These are phyloP conservation scores for Paradoxurus hermaphroditus DNA, from an alignment of 2,113 vertebrate species.

Conservation along the genomic window DNA sequence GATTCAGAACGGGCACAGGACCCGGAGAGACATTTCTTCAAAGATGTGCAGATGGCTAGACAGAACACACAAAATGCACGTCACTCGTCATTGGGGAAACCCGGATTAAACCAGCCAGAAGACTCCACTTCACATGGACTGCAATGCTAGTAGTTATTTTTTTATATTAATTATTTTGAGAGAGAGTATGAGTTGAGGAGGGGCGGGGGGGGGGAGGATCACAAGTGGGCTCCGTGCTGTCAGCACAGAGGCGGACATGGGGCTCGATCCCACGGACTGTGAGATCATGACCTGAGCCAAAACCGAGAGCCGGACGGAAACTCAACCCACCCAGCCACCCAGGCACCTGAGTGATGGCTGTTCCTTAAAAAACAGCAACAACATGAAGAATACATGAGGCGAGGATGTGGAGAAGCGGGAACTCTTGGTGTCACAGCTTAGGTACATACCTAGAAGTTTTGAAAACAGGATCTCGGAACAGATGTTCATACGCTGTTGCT, in stretches of 20 bases:
- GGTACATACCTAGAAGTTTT: not conserved
- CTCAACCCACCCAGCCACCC: not conserved
- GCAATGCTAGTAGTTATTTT: not conserved
- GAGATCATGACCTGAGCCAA: too few species aligned
- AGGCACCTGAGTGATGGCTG: too few species aligned
- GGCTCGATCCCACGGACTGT: too few species aligned
- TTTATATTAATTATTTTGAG: too few species aligned
- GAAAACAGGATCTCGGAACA: not conserved
- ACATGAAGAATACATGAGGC: too few species aligned
- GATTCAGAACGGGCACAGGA: not conserved
- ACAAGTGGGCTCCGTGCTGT: too few species aligned
- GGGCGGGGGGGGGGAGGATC: too few species aligned
- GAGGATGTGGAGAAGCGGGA: not conserved
- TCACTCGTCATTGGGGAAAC: not conserved
- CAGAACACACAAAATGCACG: not conserved
- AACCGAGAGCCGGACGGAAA: too few species aligned
- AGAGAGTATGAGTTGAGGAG: too few species aligned
- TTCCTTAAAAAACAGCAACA: too few species aligned
- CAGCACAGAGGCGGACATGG: too few species aligned
- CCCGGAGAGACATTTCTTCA: not conserved
- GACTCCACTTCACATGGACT: accelerated
- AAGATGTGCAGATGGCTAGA: not conserved
- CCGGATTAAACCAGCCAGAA: too few species aligned
- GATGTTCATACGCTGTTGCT: not conserved
- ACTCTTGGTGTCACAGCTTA: not conserved